phyloP scores from a whole-genome alignment of 2,888 invertebrate species.

The Meliscaeva auricollis region DNA sequence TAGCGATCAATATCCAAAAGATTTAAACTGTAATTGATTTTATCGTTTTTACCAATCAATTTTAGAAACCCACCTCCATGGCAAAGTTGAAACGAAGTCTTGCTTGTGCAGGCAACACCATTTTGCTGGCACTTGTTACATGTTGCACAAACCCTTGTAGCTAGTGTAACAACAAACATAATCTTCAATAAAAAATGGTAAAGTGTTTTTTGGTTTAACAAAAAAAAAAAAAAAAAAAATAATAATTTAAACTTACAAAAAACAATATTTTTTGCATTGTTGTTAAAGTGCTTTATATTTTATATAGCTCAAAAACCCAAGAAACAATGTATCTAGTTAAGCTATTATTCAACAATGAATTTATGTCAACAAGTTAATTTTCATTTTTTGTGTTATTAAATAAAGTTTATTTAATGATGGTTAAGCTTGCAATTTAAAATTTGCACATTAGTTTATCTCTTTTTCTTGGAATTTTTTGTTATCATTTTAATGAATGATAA shows the following conservation, averaged over 20 bases:
- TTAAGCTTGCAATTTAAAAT: conserved; percentile 4
- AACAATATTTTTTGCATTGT: too few relatives aligned
- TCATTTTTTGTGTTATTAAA: too few relatives aligned
- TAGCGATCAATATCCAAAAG: too few relatives aligned
- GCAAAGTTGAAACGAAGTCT: conserved; percentile 80
- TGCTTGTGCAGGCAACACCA: conserved; percentile 80
- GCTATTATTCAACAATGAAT: too few relatives aligned
- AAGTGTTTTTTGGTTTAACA: too few relatives aligned
- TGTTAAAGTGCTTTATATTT: too few relatives aligned
- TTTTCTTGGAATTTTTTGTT: background rate
- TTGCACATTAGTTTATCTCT: conserved; percentile 3
- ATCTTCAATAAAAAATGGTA: conserved; percentile 26
- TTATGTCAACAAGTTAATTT: background rate
- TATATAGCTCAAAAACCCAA: too few relatives aligned
- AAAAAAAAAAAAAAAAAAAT: too few relatives aligned
- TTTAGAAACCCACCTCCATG: conserved; percentile 79
- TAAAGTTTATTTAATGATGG: too few relatives aligned
- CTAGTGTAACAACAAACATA: background rate
- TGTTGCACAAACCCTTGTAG: conserved; percentile 22
- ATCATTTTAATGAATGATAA: background rate
- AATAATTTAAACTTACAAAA: too few relatives aligned
- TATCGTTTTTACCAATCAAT: too few relatives aligned
- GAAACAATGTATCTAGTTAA: too few relatives aligned
- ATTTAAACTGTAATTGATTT: background rate
- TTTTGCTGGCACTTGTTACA: conserved; percentile 81